These are phyloP conservation scores for Aleiodes alternator DNA, from an alignment of 2,888 invertebrate species.

Conservation along the genomic window DNA sequence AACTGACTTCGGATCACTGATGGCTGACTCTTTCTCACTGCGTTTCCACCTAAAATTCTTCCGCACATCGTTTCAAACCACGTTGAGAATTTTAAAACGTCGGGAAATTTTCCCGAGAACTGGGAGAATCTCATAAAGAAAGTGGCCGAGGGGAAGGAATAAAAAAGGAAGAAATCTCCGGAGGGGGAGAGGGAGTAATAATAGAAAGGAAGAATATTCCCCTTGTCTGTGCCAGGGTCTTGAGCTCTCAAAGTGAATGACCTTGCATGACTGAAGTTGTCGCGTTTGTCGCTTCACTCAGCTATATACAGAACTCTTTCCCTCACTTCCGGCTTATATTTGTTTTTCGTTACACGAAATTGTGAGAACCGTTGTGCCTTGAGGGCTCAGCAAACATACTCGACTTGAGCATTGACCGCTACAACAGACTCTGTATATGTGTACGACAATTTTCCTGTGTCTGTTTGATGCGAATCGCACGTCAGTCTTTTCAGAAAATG, in stretches of 20 bases:
- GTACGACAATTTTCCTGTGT: not conserved
- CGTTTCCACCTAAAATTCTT: conserved; percentile 21
- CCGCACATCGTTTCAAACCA: not conserved
- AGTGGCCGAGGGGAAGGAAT: not conserved
- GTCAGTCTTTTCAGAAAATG: too few species aligned
- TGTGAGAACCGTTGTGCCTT: conserved; percentile 63
- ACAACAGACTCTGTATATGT: conserved; percentile 50
- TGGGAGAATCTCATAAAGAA: not conserved
- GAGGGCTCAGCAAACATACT: conserved; percentile 65
- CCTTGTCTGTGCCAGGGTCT: not conserved
- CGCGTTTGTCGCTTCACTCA: conserved; percentile 23
- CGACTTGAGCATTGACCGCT: conserved; percentile 63
- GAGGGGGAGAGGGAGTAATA: not conserved
- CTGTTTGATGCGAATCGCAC: not conserved
- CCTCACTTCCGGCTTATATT: conserved; percentile 53
- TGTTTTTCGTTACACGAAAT: conserved; percentile 70
- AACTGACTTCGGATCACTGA: conserved; percentile 37
- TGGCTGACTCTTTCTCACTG: conserved; percentile 22
- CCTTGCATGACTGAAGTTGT: conserved; percentile 32
- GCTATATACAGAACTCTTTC: conserved; percentile 12
- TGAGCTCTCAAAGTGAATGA: conserved; percentile 20
- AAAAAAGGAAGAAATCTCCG: not conserved
- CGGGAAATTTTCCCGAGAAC: not conserved
- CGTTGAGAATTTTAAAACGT: conserved; percentile 33
- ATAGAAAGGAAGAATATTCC: not conserved